phyloP scores from a whole-genome alignment of 2,113 vertebrate species.

The Oxyruncus cristatus region DNA sequence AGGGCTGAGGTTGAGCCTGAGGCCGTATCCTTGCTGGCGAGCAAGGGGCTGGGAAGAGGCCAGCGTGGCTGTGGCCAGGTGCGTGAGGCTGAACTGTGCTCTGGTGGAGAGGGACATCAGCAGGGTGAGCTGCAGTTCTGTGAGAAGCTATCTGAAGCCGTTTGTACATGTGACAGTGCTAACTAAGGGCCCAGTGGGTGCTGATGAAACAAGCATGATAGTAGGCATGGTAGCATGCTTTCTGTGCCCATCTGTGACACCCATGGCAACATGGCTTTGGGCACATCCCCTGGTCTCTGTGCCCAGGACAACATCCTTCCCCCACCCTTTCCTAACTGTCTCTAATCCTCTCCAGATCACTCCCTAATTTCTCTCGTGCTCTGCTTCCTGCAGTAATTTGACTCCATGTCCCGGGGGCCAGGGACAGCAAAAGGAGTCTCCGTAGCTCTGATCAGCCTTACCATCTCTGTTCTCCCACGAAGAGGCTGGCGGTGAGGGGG shows the following conservation, averaged over 20 bases:
- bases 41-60: neutral
- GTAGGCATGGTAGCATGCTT: neutral
- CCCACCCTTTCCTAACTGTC: neutral
- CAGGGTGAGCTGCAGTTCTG: neutral
- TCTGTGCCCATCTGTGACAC: neutral
- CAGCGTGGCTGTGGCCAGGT: neutral
- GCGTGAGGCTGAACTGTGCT: fast-evolving
- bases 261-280: fast-evolving
- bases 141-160: neutral
- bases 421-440: neutral
- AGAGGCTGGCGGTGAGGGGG: fast-evolving
- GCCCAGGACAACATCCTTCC: neutral
- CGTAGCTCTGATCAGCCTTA: neutral
- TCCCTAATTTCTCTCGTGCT: neutral
- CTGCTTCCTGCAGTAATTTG: neutral
- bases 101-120: neutral
- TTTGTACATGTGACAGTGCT: neutral
- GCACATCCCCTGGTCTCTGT: neutral
- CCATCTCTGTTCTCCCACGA: fast-evolving
- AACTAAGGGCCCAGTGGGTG: neutral
- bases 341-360: neutral
- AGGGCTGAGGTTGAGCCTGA: neutral
- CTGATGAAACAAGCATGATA: fast-evolving
- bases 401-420: fast-evolving
- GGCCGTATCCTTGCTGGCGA: neutral